Base-by-base conservation (phyloP, 2,113 vertebrate species). In the Zosterops hypoxanthus region DNA sequence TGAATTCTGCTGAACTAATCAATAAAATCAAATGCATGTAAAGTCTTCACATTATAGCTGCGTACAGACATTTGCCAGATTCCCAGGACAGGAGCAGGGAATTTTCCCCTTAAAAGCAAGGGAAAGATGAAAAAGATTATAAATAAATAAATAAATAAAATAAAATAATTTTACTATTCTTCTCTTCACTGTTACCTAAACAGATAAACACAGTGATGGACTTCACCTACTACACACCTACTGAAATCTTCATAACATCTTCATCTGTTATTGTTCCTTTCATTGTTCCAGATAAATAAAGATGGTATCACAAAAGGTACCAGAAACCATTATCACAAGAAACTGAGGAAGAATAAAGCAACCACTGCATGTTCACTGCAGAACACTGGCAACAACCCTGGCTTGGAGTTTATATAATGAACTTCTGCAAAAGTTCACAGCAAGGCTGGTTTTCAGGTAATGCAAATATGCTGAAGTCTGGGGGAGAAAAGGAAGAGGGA, bases 341-440 rank as follows among this genome's bases (percentile, higher is more conserved):
- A 83, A 78, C 20, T 82, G 57, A 46, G 64, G 68, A 61, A 84
- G 52, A 92, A 86, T 70, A 86, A 83, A 89, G 92, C 81, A 94
- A 90, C 41, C 26, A 56, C 0, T 4, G 17, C 49, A 77, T 59
- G 55, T 80, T 90, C 82, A 72, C 41, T 71, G 47, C 49, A 94
- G 63, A 93, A 93, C 36, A 49, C 33, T 79, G 69, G 94, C 5
- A 20, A 44, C 41, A 86, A 63, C 47, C 60, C 44, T 87, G 55
- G 55, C 49, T 59, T 20, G 61, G 9, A 70, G 47, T 85, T 84
- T 68, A 69, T 21, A 75, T 42, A 86, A 76, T 65, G 33, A 94
- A 79, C 46, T 78, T 53, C 56, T 86, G 26, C 49, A 87, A 94
- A 96, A 95, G 33, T 90, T 95, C 76, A 83, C 41, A 39, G 49